Evolutionary conservation across 1,140 invertebrate genomes (phyloP).

Genomic region (Drosophila erecta): DNA sequence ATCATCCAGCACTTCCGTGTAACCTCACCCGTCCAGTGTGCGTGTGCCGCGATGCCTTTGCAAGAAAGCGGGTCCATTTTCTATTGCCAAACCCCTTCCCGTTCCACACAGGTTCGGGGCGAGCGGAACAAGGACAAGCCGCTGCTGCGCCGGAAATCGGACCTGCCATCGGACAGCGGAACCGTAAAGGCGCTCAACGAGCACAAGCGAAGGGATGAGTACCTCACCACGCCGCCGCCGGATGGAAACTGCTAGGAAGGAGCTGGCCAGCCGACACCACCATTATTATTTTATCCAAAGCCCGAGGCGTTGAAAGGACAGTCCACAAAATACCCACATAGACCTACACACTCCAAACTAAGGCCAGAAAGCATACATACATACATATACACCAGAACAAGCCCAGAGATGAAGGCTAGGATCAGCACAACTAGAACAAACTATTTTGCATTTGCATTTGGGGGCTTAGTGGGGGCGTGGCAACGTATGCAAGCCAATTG

Average conservation of each 20-base stretch:
- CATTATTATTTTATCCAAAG: background rate
- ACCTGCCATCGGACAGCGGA: conserved; percentile 95
- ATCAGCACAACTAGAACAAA: conserved; percentile 25
- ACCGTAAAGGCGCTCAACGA: conserved; percentile 95
- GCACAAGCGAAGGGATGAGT: conserved; percentile 96
- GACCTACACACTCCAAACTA: conserved; percentile 15
- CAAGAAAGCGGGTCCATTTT: conserved; percentile 26
- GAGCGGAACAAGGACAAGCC: conserved; percentile 92
- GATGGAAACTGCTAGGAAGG: conserved; percentile 85
- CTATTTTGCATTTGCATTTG: conserved; percentile 30
- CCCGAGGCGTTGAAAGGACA: background rate
- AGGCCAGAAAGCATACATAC: conserved; percentile 16
- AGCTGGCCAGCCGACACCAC: background rate
- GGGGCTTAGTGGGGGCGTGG: conserved; percentile 17
- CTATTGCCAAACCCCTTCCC: conserved; percentile 51
- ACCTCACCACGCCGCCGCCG: conserved; percentile 90
- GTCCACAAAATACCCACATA: conserved; percentile 14
- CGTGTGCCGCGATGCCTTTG: conserved; percentile 12
- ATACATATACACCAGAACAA: background rate
- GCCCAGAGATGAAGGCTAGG: conserved; percentile 12
- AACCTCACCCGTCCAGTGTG: conserved; percentile 20
- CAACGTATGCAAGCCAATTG: conserved; percentile 20
- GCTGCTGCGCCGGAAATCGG: conserved; percentile 95
- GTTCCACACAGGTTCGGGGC: conserved; percentile 70
- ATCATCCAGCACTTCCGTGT: conserved; percentile 15